These are phyloP conservation scores for Ceratosolen solmsi DNA, from an alignment of 1,140 invertebrate species.

Conservation along the genomic window DNA sequence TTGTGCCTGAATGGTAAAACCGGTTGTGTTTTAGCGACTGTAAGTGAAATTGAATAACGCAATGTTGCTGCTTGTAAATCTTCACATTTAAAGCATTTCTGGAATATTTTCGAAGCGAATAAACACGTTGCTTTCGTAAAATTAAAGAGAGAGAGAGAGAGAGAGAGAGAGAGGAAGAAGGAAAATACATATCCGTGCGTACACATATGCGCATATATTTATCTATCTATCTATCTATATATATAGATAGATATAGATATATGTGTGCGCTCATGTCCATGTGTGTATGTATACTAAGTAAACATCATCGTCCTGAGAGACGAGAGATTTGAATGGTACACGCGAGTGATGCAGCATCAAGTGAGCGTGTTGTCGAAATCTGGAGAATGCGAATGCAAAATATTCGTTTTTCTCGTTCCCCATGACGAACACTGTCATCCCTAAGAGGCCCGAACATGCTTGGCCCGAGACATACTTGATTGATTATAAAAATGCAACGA, in stretches of 20 bases:
- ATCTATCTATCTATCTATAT: no score
- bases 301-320: not conserved
- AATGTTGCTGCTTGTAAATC: not conserved
- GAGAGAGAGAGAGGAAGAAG: no score
- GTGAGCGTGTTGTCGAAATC: not conserved
- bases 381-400: not conserved
- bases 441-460: not conserved
- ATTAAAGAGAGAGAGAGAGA: no score
- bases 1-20: not conserved
- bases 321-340: conserved; percentile 3
- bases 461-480: not conserved
- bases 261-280: no score
- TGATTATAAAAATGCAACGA: conserved; percentile 37
- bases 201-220: no score
- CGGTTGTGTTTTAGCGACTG: not conserved
- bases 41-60: not conserved
- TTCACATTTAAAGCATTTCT: not conserved
- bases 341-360: not conserved
- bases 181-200: no score
- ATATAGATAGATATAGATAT: no score
- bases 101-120: not conserved
- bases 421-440: no score
- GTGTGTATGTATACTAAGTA: not conserved
- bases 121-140: not conserved
- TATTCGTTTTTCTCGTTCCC: not conserved